Evolutionary conservation across 2,113 vertebrate species (phyloP).

Genomic region (Phalacrocorax pelagicus): DNA sequence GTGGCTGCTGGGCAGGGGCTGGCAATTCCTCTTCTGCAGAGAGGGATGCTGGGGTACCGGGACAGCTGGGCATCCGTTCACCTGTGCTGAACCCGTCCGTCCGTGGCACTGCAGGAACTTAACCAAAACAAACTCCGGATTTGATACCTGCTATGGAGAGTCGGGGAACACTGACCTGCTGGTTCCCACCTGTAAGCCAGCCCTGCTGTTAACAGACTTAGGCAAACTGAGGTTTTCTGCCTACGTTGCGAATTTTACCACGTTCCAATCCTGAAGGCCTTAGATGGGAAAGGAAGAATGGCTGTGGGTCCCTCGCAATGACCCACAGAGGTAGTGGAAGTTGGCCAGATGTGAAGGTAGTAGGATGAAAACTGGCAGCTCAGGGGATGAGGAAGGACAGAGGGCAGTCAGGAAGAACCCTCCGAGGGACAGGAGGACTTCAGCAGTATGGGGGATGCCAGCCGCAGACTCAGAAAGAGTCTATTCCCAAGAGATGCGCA

Average conservation of each 20-base stretch:
- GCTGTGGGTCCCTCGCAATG: fast-evolving
- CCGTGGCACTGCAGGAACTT: constrained; percentile 50
- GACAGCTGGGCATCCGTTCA: not conserved
- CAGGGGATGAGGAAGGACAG: not conserved
- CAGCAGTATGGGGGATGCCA: not conserved
- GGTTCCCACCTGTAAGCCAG: not conserved
- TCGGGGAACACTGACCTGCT: not conserved
- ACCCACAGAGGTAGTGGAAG: not conserved
- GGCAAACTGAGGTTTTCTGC: not conserved
- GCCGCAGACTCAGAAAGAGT: not conserved
- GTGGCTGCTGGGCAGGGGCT: not conserved
- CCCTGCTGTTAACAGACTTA: not conserved
- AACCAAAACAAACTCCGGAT: not conserved
- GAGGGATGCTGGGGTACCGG: not conserved
- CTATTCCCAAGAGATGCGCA: fast-evolving
- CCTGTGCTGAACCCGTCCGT: not conserved
- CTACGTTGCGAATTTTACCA: not conserved
- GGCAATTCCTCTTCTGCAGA: not conserved
- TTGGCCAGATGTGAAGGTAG: not conserved
- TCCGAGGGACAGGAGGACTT: not conserved
- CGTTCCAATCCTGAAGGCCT: not conserved
- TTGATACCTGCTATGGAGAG: not conserved
- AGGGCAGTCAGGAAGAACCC: not conserved
- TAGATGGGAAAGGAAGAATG: not conserved
- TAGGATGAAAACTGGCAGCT: not conserved